These are phyloP conservation scores for Turritopsis dohrnii DNA, from an alignment of 30 jellyfish, hydroid and myxozoan genomes.

Conservation along the genomic window DNA sequence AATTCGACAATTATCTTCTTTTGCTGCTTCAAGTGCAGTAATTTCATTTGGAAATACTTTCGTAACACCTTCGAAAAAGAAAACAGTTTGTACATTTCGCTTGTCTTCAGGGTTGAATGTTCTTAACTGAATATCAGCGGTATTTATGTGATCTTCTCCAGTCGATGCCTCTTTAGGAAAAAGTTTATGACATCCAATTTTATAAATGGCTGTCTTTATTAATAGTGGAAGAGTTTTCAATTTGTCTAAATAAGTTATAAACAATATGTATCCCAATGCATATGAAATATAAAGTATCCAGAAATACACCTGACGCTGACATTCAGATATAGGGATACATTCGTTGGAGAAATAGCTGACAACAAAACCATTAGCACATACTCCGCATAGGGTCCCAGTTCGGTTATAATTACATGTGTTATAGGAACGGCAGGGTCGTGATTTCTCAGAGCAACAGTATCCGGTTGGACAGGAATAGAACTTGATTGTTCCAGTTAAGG, in stretches of 20 bases:
- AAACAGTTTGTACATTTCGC: too few relatives aligned
- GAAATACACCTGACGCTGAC: slow-evolving; percentile 1
- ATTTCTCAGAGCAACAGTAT: background rate
- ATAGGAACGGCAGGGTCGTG: slow-evolving; percentile 3
- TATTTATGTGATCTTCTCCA: background rate
- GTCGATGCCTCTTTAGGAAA: background rate
- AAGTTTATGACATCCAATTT: background rate
- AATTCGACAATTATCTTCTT: background rate
- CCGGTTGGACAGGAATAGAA: slow-evolving; percentile 1
- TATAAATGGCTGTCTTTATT: background rate
- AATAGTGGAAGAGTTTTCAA: background rate
- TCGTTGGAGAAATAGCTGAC: slow-evolving; percentile 12
- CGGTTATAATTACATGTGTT: slow-evolving; percentile 24
- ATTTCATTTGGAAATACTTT: background rate
- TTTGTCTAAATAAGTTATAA: background rate
- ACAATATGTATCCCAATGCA: too few relatives aligned
- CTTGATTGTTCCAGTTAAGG: background rate
- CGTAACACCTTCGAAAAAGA: background rate
- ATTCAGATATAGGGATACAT: slow-evolving; percentile 1
- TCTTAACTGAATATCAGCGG: background rate
- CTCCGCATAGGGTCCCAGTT: slow-evolving; percentile 33
- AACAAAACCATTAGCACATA: slow-evolving; percentile 10
- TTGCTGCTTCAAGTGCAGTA: background rate
- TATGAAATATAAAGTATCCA: too few relatives aligned
- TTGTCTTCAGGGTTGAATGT: background rate